Percentiles rank a stretch among this genome's conserved stretches.
These are phyloP conservation scores for Aricia artaxerxes DNA, from an alignment of 2,888 invertebrate species.

Conservation along the genomic window DNA sequence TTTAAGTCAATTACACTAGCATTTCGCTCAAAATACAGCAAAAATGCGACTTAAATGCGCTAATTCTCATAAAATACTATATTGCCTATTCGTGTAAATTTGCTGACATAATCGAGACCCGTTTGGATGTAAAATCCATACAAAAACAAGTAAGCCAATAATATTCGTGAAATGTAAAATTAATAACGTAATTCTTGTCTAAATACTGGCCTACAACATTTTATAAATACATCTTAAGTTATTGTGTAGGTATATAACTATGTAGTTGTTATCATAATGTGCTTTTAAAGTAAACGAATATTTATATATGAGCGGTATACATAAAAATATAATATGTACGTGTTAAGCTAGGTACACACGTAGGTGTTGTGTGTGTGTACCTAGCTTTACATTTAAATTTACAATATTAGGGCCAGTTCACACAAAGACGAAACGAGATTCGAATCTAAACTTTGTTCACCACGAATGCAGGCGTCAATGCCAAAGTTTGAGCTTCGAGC, in stretches of 20 bases:
- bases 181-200: background rate
- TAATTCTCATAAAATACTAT: background rate
- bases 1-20: background rate
- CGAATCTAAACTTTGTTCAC: too few species aligned
- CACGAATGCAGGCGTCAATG: too few species aligned
- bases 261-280: background rate
- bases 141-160: background rate
- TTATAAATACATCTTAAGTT: too few species aligned
- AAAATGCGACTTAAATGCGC: constrained; percentile 12
- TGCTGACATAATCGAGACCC: background rate
- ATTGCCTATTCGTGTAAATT: background rate
- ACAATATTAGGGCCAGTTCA: too few species aligned
- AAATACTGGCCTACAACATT: background rate
- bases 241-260: too few species aligned
- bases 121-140: background rate
- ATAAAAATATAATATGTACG: too few species aligned
- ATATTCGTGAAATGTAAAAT: background rate
- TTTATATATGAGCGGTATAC: background rate
- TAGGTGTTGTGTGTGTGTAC: too few species aligned
- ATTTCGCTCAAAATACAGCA: background rate
- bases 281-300: background rate
- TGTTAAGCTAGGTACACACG: too few species aligned
- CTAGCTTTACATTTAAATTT: too few species aligned
- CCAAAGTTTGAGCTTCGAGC: too few species aligned
- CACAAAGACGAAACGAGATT: too few species aligned